Evolutionary conservation across 1,140 invertebrate genomes (phyloP).

Genomic region (Drosophila hydei): DNA sequence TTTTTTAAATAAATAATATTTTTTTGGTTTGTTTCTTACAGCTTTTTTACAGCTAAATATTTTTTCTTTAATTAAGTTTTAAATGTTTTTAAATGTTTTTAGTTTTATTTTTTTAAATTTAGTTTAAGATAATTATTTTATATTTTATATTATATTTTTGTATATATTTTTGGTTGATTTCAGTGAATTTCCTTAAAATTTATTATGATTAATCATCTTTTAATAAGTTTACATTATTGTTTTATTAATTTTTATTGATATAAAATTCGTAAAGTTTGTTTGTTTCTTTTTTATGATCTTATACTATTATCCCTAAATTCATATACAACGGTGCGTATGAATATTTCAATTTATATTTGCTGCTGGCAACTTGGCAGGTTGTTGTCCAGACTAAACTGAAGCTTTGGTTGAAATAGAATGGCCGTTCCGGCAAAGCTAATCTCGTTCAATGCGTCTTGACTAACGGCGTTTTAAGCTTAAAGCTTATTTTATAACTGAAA

Average conservation of each 20-base stretch:
- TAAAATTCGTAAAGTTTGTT: not conserved
- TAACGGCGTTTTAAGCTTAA: conserved; percentile 8
- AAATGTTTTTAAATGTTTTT: no score
- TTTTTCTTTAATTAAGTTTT: no score
- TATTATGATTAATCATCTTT: not conserved
- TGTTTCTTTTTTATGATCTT: not conserved
- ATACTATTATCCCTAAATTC: not conserved
- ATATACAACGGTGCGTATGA: conserved; percentile 21
- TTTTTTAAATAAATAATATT: no score
- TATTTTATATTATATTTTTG: not conserved
- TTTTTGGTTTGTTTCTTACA: no score
- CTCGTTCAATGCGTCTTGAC: conserved; percentile 6
- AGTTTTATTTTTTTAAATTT: no score
- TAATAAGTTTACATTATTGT: not conserved
- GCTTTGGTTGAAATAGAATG: not conserved
- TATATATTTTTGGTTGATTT: no score
- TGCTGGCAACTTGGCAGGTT: conserved; percentile 34
- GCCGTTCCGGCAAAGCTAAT: conserved; percentile 1
- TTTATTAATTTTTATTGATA: not conserved
- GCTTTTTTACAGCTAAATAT: no score
- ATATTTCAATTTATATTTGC: conserved; percentile 16
- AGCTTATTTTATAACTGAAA: conserved; percentile 6
- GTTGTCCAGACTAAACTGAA: conserved; percentile 4
- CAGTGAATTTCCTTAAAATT: not conserved
- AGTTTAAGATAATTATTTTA: no score